phyloP scores from a whole-genome alignment of 37 sponge, comb jelly and placozoan genomes.

The Cladorhizidae sp. region DNA sequence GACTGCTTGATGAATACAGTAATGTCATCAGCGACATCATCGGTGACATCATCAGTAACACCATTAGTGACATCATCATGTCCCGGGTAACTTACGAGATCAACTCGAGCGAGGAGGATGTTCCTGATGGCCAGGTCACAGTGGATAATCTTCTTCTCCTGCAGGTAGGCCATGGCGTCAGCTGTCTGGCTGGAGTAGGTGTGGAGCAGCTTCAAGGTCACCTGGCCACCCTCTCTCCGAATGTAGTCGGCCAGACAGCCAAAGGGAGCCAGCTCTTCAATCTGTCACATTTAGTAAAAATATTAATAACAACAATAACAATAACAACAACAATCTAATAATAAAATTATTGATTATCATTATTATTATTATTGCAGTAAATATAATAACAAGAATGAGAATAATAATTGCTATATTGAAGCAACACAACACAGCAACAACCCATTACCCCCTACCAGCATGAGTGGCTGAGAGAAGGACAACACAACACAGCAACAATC shows the following conservation, averaged over 20 bases:
- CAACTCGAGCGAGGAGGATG: conserved; percentile 16
- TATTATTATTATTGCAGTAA: too few relatives aligned
- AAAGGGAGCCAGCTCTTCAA: conserved; percentile 68
- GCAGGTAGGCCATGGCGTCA: conserved; percentile 70
- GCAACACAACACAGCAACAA: too few relatives aligned
- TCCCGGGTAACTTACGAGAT: conserved; percentile 22
- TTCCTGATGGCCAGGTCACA: conserved; percentile 41
- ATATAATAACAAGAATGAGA: background rate
- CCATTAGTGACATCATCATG: too few relatives aligned
- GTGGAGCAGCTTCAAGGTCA: conserved; percentile 39
- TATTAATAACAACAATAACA: conserved; percentile 4
- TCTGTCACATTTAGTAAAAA: conserved; percentile 5
- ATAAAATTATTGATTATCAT: too few relatives aligned
- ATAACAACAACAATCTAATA: background rate
- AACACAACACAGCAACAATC: too few relatives aligned
- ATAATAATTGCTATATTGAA: background rate
- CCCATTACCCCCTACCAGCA: too few relatives aligned
- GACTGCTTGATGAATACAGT: too few relatives aligned
- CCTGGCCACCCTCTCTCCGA: background rate
- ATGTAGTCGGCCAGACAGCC: conserved; percentile 49
- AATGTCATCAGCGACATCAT: too few relatives aligned
- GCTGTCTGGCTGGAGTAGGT: conserved; percentile 59
- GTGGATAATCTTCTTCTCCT: conserved; percentile 28
- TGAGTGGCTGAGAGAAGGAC: too few relatives aligned
- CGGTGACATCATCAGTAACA: too few relatives aligned